Conservation (phyloP, 2,888 invertebrate genomes). For the Hybos culiciformis region DNA sequence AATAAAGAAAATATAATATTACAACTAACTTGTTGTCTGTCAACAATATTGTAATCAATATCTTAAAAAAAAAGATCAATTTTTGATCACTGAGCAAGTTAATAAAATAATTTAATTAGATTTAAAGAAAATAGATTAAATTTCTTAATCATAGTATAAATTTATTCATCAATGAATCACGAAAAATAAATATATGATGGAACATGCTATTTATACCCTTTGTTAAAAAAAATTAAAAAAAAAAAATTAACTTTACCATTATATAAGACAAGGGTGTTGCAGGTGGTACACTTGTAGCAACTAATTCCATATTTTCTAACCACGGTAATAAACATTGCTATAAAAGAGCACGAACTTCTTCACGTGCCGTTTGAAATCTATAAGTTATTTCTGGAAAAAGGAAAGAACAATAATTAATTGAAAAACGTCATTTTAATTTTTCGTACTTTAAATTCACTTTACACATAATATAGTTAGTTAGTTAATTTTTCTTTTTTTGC, state of each 20-base stretch:
- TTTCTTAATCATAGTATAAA: not conserved
- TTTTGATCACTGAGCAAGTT: no score
- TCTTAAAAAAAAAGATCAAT: no score
- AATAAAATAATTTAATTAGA: no score
- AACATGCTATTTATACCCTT: not conserved
- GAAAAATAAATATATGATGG: not conserved
- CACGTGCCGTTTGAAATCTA: conserved; percentile 88
- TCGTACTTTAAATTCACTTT: no score
- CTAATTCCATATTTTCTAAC: conserved; percentile 96
- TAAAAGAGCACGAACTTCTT: conserved; percentile 80
- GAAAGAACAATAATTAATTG: no score
- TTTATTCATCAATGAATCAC: not conserved
- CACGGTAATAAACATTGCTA: conserved; percentile 90
- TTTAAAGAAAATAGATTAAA: not conserved
- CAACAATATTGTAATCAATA: no score
- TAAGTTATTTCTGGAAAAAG: conserved; percentile 83
- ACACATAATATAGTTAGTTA: no score
- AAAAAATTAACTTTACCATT: conserved; percentile 44
- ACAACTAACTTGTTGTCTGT: no score
- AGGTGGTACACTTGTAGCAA: conserved; percentile 92
- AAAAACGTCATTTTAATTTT: no score
- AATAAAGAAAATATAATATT: no score
- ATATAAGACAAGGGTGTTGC: conserved; percentile 71
- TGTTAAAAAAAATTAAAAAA: not conserved
- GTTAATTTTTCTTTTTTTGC: no score